A percentile compares a stretch with the other conserved stretches of the same genome.
phyloP scores from a whole-genome alignment of 30 jellyfish, hydroid and myxozoan genomes.

The Clytia hemisphaerica region DNA sequence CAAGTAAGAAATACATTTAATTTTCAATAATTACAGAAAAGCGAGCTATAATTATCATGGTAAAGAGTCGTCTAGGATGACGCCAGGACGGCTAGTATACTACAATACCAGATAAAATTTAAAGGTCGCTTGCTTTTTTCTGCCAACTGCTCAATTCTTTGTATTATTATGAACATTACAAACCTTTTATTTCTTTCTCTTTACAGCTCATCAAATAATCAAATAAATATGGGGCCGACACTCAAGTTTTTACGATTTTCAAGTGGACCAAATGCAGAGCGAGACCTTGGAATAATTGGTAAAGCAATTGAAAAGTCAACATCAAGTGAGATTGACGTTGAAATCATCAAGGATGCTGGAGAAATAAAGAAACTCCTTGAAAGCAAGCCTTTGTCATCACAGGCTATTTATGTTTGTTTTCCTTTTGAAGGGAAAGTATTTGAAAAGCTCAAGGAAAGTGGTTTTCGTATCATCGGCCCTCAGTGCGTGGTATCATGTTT shows the following conservation, averaged over 20 bases:
- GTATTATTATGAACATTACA: no score
- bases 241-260: conserved; percentile 23
- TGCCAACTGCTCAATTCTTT: no score
- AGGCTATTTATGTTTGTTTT: conserved; percentile 44
- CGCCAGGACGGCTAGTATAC: no score
- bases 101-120: no score
- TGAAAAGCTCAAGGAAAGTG: conserved; percentile 28
- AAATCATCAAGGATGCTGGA: neutral
- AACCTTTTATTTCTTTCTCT: no score
- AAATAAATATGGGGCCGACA: conserved; percentile 6
- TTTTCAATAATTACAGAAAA: no score
- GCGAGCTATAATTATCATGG: no score
- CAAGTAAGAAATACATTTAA: no score
- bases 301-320: conserved; percentile 25
- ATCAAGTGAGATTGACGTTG: conserved; percentile 25
- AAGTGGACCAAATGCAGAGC: conserved; percentile 6
- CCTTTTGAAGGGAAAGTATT: conserved; percentile 64
- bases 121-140: no score
- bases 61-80: no score
- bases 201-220: no score
- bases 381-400: neutral
- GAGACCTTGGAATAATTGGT: conserved; percentile 17
- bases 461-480: conserved; percentile 74
- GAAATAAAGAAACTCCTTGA: neutral
- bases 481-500: conserved; percentile 57